phyloP scores from a whole-genome alignment of 1,140 invertebrate genomes.

The Leptestheria dahalacensis region DNA sequence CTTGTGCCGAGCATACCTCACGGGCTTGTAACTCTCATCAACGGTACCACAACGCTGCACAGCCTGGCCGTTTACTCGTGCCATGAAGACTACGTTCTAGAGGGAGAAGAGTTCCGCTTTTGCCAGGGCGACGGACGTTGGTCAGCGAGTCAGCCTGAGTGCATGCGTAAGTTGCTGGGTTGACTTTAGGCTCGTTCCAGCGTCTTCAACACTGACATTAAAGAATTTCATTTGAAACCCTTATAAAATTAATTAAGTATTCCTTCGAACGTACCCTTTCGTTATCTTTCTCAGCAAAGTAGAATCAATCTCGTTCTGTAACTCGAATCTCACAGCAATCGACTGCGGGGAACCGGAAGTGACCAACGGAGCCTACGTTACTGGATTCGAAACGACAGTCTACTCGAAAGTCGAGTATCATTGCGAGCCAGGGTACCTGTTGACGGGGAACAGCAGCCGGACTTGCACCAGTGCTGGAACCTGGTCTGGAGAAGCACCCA shows the following conservation, averaged over 20 bases:
- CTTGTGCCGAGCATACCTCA: constrained; percentile 58
- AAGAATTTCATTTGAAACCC: no score
- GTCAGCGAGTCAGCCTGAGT: constrained; percentile 66
- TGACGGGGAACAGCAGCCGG: constrained; percentile 51
- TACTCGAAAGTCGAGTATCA: constrained; percentile 72
- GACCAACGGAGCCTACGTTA: constrained; percentile 61
- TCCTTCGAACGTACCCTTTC: no score
- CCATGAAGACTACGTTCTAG: constrained; percentile 65
- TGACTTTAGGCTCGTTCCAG: no score
- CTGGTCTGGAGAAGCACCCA: constrained; percentile 62
- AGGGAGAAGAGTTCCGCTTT: constrained; percentile 43
- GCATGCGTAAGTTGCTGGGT: constrained; percentile 71
- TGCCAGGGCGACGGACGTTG: constrained; percentile 72
- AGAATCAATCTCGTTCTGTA: not conserved
- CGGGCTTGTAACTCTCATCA: constrained; percentile 51
- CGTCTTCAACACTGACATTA: no score
- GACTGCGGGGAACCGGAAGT: constrained; percentile 74
- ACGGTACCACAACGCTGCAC: constrained; percentile 52
- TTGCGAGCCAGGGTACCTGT: constrained; percentile 64
- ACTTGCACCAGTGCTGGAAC: constrained; percentile 57
- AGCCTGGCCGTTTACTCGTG: constrained; percentile 62
- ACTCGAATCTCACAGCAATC: constrained; percentile 39
- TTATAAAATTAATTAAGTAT: no score
- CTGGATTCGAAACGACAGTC: constrained; percentile 70
- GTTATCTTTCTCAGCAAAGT: no score